These are phyloP conservation scores for Orgyia antiqua DNA, from an alignment of 2,888 invertebrate species.

Conservation along the genomic window DNA sequence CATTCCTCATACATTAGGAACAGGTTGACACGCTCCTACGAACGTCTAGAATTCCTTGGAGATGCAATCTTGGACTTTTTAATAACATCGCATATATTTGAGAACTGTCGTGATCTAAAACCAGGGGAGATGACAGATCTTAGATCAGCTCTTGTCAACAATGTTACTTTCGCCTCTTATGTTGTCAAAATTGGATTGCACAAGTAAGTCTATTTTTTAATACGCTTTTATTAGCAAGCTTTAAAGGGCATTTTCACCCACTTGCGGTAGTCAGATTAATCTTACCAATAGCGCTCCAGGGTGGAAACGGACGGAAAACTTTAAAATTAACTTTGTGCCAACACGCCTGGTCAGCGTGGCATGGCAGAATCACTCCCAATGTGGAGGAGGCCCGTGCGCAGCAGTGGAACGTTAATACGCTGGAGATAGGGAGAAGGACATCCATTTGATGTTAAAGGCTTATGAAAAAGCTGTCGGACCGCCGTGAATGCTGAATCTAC, in stretches of 20 bases:
- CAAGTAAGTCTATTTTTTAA: conserved; percentile 74
- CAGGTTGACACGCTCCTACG: conserved; percentile 91
- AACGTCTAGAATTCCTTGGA: conserved; percentile 93
- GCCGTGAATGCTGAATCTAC: too few relatives aligned
- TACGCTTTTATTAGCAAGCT: background rate
- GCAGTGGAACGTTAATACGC: too few relatives aligned
- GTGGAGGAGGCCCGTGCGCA: too few relatives aligned
- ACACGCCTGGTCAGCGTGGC: too few relatives aligned
- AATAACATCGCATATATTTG: conserved; percentile 92
- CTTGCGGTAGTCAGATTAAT: too few relatives aligned
- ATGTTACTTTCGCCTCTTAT: conserved; percentile 94
- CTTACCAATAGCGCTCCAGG: too few relatives aligned
- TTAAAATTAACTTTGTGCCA: too few relatives aligned
- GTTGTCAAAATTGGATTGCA: conserved; percentile 92
- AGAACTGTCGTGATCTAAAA: conserved; percentile 81
- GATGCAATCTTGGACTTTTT: conserved; percentile 95
- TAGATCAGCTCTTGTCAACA: conserved; percentile 96
- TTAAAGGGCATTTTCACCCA: background rate
- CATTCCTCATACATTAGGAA: conserved; percentile 93
- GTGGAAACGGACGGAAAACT: too few relatives aligned
- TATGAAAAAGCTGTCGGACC: too few relatives aligned
- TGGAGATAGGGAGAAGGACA: too few relatives aligned
- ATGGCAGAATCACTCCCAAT: too few relatives aligned
- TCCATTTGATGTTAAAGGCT: too few relatives aligned
- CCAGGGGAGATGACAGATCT: conserved; percentile 96